Evolutionary conservation across 2,113 vertebrate species (phyloP), one percentile per base, ranked within the genome.

Genomic region (Calonectris borealis): DNA sequence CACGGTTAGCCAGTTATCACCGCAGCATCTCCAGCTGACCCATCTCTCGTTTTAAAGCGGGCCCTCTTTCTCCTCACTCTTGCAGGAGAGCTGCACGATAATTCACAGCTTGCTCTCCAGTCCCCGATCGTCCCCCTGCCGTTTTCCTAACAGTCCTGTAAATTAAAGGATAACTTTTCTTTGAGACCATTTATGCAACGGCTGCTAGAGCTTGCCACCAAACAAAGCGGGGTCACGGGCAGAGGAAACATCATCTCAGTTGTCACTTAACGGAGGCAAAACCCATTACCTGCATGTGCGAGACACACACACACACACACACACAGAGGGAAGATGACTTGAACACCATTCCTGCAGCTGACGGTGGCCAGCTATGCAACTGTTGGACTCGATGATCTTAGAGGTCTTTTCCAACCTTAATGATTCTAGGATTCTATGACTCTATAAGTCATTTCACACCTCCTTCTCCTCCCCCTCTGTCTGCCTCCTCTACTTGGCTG

Each of bases 211-310:
- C n/a, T 75, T 11, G 25, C 40, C 62, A 87, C n/a, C 8, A 18
- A 87, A 77, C 20, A 11, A 70, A 80, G 68, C 4, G 31, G 34
- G 46, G 48, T 60, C 66, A 68, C 2, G 4, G 61, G n/a, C 36
- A 88, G 64, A 88, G 64, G 46, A 61, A 68, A 76, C 24, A 36
- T 11, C 24, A 62, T 31, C 76, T 77, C 69, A 58, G 72, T 5
- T 40, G 48, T 52, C 42, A 61, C 38, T 38, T 31, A 70, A 44
- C 0, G 13, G 31, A 86, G 48, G 57, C n/a, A 91, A 88, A 91
- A 11, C 8, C 40, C 26, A 24, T 22, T 24, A 62, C 48, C 57
- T 78, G 72, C 71, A 73, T 0, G 0, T 29, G n/a, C 0, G 8
- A 21, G 5, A 36, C n/a, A 69, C 21, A 36, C 19, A 62, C 29